Evolutionary conservation across 2,113 vertebrate species (phyloP), one percentile per base, ranked within the genome.

Genomic region (Tringa solitaria): DNA sequence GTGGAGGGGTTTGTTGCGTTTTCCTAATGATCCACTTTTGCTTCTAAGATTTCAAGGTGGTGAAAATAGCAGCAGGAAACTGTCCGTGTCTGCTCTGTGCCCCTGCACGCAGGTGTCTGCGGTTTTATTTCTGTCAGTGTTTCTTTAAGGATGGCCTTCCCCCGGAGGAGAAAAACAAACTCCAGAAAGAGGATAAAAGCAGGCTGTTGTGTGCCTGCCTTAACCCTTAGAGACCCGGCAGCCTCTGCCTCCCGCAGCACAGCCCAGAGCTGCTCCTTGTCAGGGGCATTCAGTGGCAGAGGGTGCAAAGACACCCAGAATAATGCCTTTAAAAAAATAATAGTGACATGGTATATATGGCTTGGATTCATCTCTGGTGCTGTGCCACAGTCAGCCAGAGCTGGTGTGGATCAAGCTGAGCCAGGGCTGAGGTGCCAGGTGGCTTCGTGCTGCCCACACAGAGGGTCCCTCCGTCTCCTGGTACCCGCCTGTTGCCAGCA

Each of bases 61-160:
- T 65, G 46, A 57, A 84, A 67, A 39, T 7, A 60, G 46, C 78
- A 77, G 65, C 65, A 57, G 82, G 90, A 53, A 75, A 3, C 12
- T 15, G 35, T 43, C 0, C 0, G 1, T 26, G 64, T 48, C 59
- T 30, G 64, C 24, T 57, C 20, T 39, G 57, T 3, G 6, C 41
- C 45, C 22, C 39, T 12, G 56, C 59, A 50, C 1, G 0, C 48
- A 33, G 80, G 57, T 74, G 79, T 19, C 80, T 61, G 59, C 4
- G 15, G 48, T 14, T 45, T 41, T 32, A 20, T 65, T 84, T 65
- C 89, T 63, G 78, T 1, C 74, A 1, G 6, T 84, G 93, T 84
- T 77, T 35, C 89, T 93, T 93, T 93, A 92, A 85, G 82, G 75
- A 53, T 83, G 64, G 41, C 91, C 74, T 70, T 74, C 60, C 73